phyloP scores from a whole-genome alignment of 2,113 vertebrate genomes.

The Sinocyclocheilus rhinocerous region DNA sequence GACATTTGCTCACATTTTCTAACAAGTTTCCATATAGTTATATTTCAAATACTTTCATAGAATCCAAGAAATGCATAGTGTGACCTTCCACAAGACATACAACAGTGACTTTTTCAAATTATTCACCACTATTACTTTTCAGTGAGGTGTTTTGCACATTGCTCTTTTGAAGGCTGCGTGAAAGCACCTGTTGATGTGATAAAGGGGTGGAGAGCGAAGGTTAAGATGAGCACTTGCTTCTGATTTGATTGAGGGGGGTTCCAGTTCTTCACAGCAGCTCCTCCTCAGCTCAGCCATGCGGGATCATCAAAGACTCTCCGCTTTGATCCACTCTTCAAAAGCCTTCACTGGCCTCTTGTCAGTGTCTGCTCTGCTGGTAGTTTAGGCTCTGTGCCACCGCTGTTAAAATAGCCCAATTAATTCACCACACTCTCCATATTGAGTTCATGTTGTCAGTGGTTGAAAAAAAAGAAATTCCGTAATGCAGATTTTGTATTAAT shows the following conservation, averaged over 20 bases:
- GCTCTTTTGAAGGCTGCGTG: conserved; percentile 21
- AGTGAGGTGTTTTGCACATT: not conserved
- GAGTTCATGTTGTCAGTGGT: conserved; percentile 8
- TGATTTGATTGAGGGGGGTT: conserved; percentile 40
- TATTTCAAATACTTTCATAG: not conserved
- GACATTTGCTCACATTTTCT: not conserved
- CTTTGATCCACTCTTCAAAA: conserved; percentile 62
- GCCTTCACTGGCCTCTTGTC: conserved; percentile 49
- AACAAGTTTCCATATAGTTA: not conserved
- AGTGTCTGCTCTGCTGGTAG: conserved; percentile 48
- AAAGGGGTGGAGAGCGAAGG: conserved; percentile 30
- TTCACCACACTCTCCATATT: conserved; percentile 40
- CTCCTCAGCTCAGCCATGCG: conserved; percentile 38
- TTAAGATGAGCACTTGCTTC: conserved; percentile 41
- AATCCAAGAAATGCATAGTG: conserved; percentile 1
- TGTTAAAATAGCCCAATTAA: conserved; percentile 48
- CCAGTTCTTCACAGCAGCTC: conserved; percentile 36
- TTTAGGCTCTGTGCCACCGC: conserved; percentile 42
- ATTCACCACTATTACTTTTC: conserved; percentile 18
- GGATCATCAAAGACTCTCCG: conserved; percentile 51
- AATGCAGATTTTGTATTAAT: not conserved
- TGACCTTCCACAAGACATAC: not conserved
- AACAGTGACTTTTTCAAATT: not conserved
- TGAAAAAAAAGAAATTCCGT: not conserved
- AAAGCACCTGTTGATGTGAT: conserved; percentile 49